These are phyloP conservation scores for Ifrita kowaldi DNA, from an alignment of 2,113 vertebrate genomes.

Conservation along the genomic window DNA sequence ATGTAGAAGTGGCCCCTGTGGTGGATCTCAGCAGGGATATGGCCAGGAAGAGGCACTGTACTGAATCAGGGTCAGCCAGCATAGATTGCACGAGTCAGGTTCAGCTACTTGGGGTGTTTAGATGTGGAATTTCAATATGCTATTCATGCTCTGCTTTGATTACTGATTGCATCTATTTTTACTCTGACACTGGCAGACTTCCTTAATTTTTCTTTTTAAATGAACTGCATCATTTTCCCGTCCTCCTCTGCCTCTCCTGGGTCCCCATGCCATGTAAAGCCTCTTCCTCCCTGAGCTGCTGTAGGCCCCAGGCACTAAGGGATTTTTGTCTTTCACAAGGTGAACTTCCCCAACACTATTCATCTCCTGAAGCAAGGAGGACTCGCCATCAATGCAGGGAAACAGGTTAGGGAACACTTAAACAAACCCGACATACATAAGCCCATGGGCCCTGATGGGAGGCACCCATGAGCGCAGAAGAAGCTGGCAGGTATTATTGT, in stretches of 20 bases:
- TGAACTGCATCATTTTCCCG: background rate
- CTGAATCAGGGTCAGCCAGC: background rate
- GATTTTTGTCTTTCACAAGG: background rate
- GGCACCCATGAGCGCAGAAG: background rate
- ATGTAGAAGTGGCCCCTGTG: background rate
- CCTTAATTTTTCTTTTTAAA: background rate
- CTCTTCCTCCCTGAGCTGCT: background rate
- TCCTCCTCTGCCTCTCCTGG: background rate
- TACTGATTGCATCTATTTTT: background rate
- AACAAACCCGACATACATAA: fast-evolving
- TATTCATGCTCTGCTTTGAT: background rate
- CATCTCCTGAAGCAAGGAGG: background rate
- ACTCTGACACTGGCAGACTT: background rate
- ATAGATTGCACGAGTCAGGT: background rate
- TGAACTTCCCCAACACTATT: background rate
- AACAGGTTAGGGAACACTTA: background rate
- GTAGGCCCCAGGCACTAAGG: too few species aligned
- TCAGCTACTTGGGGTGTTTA: background rate
- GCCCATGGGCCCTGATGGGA: background rate
- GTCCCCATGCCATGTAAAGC: background rate
- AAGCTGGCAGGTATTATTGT: background rate
- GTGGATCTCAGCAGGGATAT: background rate
- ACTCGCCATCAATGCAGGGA: background rate
- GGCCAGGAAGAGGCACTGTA: background rate
- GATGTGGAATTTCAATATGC: background rate